phyloP scores from a whole-genome alignment of 2,888 invertebrate species.

The Notodonta ziczac region DNA sequence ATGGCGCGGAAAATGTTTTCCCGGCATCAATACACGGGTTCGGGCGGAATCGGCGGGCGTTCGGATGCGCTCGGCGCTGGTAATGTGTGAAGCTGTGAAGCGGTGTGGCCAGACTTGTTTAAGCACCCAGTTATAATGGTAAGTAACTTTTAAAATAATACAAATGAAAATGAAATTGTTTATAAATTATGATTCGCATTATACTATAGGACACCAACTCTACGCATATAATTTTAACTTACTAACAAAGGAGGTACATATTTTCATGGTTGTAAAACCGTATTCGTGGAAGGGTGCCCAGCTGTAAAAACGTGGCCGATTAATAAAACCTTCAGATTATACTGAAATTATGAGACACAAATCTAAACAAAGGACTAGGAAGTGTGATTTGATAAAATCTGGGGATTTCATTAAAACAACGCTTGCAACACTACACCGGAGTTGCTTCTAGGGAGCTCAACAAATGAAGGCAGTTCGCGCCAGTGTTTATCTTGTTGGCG shows the following conservation, averaged over 20 bases:
- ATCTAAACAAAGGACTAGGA: not conserved
- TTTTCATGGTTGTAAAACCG: too few species aligned
- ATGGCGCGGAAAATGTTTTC: constrained; percentile 79
- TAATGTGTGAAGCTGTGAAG: constrained; percentile 63
- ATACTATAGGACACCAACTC: too few species aligned
- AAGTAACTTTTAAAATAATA: not conserved
- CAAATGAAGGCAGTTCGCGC: constrained; percentile 26
- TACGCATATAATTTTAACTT: too few species aligned
- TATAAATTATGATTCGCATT: too few species aligned
- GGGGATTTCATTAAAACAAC: constrained; percentile 28
- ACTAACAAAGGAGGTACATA: too few species aligned
- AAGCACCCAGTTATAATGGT: not conserved
- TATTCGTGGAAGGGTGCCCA: too few species aligned
- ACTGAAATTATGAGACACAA: too few species aligned
- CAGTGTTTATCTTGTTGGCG: constrained; percentile 56
- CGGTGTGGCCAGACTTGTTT: constrained; percentile 47
- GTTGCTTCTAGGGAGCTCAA: constrained; percentile 35
- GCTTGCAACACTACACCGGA: constrained; percentile 56
- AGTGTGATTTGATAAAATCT: not conserved
- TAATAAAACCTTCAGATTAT: too few species aligned
- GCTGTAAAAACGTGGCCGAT: too few species aligned
- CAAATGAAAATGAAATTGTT: too few species aligned
- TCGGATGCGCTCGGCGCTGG: constrained; percentile 59
- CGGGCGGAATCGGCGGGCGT: constrained; percentile 56
- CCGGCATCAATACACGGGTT: constrained; percentile 73